Percentiles rank a stretch among this genome's conserved stretches.
Evolutionary conservation across 2,113 vertebrate species (phyloP).

Genomic region (Camelus bactrianus): DNA sequence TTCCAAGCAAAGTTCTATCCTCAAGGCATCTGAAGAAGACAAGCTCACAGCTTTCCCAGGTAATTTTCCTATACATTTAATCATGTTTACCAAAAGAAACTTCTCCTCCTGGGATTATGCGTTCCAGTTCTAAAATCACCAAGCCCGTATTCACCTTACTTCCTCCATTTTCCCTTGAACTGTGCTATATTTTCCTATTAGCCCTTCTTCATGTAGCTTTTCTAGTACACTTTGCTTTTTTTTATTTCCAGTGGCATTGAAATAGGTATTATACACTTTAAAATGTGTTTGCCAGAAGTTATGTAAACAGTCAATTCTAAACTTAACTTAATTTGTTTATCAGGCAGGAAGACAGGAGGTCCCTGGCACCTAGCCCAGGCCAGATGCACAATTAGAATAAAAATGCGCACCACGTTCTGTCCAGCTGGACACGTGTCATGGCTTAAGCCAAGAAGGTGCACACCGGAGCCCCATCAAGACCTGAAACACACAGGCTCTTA

Average conservation of each 20-base stretch:
- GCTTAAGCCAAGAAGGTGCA: background rate
- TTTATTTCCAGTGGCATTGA: background rate
- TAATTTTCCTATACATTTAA: background rate
- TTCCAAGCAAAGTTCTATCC: background rate
- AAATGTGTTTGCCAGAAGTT: background rate
- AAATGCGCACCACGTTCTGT: rapidly evolving
- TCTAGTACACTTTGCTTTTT: background rate
- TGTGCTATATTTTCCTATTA: background rate
- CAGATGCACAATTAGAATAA: background rate
- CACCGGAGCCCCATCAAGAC: background rate
- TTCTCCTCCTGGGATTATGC: background rate
- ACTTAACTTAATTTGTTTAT: background rate
- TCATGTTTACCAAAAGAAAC: background rate
- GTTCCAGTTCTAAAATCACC: background rate
- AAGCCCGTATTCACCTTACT: background rate
- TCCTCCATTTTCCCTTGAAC: background rate
- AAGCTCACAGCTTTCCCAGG: background rate
- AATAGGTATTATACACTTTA: background rate
- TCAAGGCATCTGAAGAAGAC: background rate
- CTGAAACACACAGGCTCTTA: background rate
- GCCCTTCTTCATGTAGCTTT: background rate
- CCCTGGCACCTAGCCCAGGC: background rate
- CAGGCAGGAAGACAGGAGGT: background rate
- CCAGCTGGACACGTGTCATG: background rate
- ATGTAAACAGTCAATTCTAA: background rate